Conservation (phyloP, 2,113 vertebrate genomes). For the Oryzias woworae region DNA sequence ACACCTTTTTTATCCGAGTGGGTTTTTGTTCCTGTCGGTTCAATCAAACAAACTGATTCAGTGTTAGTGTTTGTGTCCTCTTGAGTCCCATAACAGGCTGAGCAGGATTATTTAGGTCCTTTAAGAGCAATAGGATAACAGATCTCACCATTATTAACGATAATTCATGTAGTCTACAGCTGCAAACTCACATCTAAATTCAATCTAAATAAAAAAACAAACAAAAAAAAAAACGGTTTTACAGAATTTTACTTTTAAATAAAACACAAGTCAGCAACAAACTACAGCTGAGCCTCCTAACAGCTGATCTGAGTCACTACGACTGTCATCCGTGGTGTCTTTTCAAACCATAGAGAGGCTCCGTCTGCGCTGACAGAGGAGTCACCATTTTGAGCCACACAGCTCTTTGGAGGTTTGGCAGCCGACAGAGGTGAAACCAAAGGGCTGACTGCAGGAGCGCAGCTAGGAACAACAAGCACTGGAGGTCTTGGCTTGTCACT, state of each 20-base stretch:
- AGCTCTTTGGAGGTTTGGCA: slow-evolving; percentile 54
- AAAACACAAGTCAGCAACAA: too few species aligned
- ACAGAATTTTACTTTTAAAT: too few species aligned
- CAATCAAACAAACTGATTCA: too few species aligned
- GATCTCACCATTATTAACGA: not conserved
- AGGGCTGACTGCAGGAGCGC: slow-evolving; percentile 60
- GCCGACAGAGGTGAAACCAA: slow-evolving; percentile 37
- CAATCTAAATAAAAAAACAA: not conserved
- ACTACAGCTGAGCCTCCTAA: too few species aligned
- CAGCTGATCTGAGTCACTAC: too few species aligned
- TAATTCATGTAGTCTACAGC: not conserved
- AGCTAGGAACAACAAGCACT: slow-evolving; percentile 36
- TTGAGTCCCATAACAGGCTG: not conserved
- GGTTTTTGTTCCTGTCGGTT: too few species aligned
- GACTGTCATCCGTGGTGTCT: too few species aligned
- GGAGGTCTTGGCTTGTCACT: slow-evolving; percentile 16
- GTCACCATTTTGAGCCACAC: slow-evolving; percentile 32
- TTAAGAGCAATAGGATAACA: slow-evolving; percentile 5
- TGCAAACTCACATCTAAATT: slow-evolving; percentile 1
- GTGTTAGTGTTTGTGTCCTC: not conserved
- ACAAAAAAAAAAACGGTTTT: too few species aligned
- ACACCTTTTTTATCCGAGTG: too few species aligned
- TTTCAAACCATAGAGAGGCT: too few species aligned
- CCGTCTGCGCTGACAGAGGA: too few species aligned
- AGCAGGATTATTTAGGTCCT: slow-evolving; percentile 26